A percentile compares a stretch with the other conserved stretches of the same genome.
phyloP scores from a whole-genome alignment of 2,797 vertebrate genomes.

The Centroberyx gerrardi region DNA sequence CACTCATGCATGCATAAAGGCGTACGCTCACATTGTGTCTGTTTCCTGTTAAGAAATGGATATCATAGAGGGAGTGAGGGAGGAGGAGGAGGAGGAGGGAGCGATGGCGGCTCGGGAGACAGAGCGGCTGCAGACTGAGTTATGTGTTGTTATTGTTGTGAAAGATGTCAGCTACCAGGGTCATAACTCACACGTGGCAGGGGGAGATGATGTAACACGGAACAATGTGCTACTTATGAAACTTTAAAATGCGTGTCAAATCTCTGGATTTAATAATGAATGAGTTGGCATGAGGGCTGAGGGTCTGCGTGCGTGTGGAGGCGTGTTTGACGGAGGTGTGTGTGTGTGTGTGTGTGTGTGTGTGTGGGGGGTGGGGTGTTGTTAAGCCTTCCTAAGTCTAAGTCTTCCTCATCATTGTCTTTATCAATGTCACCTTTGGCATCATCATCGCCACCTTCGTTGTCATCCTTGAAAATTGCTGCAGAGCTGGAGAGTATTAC shows the following conservation, averaged over 20 bases:
- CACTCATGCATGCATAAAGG: conserved; percentile 28
- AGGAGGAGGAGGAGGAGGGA: conserved; percentile 1
- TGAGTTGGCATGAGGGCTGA: neutral
- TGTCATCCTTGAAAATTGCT: neutral
- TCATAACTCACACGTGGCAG: conserved; percentile 49
- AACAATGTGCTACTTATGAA: conserved; percentile 35
- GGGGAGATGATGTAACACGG: conserved; percentile 27
- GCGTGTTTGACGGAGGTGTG: neutral
- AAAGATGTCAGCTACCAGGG: conserved; percentile 53
- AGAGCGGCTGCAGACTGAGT: conserved; percentile 38
- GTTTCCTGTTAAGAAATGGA: conserved; percentile 64
- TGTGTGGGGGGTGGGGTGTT: neutral
- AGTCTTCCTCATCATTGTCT: neutral
- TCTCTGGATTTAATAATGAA: conserved; percentile 33
- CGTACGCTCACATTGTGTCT: conserved; percentile 39
- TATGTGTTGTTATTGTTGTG: conserved; percentile 66
- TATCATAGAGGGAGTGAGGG: conserved; percentile 36
- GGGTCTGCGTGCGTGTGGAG: neutral
- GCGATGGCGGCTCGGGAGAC: conserved; percentile 1
- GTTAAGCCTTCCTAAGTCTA: neutral
- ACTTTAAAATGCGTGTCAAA: conserved; percentile 19
- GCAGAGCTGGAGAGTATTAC: neutral
- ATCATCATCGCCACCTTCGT: neutral
- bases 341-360: neutral
- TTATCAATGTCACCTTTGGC: neutral